Percentiles rank a stretch among this genome's conserved stretches.
Evolutionary conservation across 1,140 invertebrate species (phyloP).

Genomic region (Akabosia matsudoensis): DNA sequence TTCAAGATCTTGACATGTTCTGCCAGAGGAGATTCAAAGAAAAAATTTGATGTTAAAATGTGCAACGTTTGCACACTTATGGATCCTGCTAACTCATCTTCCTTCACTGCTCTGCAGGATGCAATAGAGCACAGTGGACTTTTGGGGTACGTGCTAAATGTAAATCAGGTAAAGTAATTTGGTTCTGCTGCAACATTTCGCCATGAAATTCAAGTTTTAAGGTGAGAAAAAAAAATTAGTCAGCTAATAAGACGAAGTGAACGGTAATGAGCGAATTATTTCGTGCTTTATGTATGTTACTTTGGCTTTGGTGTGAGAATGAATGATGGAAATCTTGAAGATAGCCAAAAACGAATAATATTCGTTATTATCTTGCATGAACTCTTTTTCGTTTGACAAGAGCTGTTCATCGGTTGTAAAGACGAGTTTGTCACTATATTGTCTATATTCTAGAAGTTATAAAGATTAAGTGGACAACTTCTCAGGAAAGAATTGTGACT

Average conservation of each 20-base stretch:
- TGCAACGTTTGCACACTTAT: background rate
- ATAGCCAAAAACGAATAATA: constrained; percentile 5
- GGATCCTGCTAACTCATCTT: no score
- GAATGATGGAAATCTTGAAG: constrained; percentile 3
- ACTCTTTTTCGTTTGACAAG: background rate
- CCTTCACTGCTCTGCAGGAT: no score
- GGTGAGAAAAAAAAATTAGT: background rate
- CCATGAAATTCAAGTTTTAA: no score
- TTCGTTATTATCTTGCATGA: background rate
- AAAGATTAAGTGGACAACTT: no score
- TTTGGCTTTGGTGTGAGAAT: background rate
- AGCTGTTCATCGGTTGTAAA: background rate
- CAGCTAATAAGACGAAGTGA: background rate
- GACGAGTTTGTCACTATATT: no score
- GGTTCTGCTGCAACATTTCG: no score
- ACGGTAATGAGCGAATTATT: constrained; percentile 4
- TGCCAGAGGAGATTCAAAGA: constrained; percentile 1
- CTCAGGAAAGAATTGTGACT: no score
- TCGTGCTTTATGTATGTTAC: constrained; percentile 2
- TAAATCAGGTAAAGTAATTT: no score
- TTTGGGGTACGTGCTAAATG: no score
- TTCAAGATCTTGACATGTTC: background rate
- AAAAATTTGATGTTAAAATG: no score
- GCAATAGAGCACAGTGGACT: no score
- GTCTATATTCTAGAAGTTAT: no score